Base-by-base conservation (phyloP, 2,888 invertebrate genomes). In the Lasius platythorax region DNA sequence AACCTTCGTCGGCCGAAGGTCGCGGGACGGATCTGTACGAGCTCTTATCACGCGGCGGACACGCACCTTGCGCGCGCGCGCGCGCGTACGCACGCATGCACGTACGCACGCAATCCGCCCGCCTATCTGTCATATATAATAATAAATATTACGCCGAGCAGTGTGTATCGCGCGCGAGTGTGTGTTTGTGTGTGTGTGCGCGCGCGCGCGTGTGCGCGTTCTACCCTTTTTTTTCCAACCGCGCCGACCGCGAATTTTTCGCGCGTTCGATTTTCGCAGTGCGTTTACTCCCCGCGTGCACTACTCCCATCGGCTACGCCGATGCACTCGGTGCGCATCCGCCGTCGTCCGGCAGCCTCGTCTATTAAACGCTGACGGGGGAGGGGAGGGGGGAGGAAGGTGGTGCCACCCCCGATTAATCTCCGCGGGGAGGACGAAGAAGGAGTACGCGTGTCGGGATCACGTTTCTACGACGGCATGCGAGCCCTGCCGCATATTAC, bases 1-100 rank as follows among this genome's bases (percentile, higher is more conserved):
- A 87, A 83, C 88, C 83, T 88, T 85, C 89, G 91, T 73, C 81
- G 90, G 46, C 30, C 84, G 85, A 83, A 70, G 90, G 87, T 86
- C 81, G 86, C 76, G 74, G 46, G 58, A 46, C 37, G 46, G 18
- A 23, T 33, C 3, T 30, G 28, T 85, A 30, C 75, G 70, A 66
- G 58, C 58, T 46, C 79, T 72, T 73, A 58, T 72, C 79, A 72
- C 79, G 79, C 79, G 74, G 58, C 18, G 58, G 46, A 73, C 74
- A 61, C 79, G 74, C 50, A 66, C 30, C 61, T 30, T n/a, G 12
- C 23, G 11, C 67, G n/a, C n/a, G 9, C 56, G 46, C 68, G 46
- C 43, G 68, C 78, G 30, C 70, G 53, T 23, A 33, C 53, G 70
- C n/a, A 72, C 15, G 33, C 23, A 50, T 23, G 23, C 46, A 43